These are phyloP conservation scores for Drosophila varians DNA, from an alignment of 1,140 invertebrate genomes.

Conservation along the genomic window DNA sequence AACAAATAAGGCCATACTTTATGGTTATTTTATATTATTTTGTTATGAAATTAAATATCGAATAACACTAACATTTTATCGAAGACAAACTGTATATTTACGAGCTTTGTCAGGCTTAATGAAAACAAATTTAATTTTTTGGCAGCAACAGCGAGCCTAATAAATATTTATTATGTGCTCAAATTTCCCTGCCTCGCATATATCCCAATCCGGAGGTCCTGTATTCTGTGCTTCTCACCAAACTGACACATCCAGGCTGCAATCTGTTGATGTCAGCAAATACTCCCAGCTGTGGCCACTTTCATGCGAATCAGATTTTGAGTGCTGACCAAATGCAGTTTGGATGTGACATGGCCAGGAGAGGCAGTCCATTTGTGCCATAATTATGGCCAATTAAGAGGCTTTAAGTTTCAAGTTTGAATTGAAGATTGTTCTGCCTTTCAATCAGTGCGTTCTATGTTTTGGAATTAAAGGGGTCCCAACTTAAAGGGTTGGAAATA, in stretches of 20 bases:
- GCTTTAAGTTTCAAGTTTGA: too few relatives aligned
- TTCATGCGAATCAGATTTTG: neutral
- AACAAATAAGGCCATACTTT: neutral
- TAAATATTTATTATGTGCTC: conserved; percentile 73
- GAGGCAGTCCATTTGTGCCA: conserved; percentile 15
- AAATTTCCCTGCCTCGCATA: conserved; percentile 9
- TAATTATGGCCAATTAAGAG: conserved; percentile 40
- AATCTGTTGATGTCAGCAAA: conserved; percentile 18
- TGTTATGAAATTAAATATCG: too few relatives aligned
- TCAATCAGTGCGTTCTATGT: neutral
- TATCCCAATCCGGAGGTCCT: conserved; percentile 6
- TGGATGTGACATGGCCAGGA: conserved; percentile 23
- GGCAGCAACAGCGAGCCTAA: conserved; percentile 56
- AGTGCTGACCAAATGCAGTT: conserved; percentile 24
- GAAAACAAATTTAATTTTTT: conserved; percentile 78
- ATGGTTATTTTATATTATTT: too few relatives aligned
- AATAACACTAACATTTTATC: too few relatives aligned
- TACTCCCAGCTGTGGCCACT: conserved; percentile 20
- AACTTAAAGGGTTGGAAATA: too few relatives aligned
- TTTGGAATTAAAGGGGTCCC: neutral
- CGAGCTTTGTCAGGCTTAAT: conserved; percentile 65
- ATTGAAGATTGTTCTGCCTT: conserved; percentile 15
- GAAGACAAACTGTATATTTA: conserved; percentile 31
- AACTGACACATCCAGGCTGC: conserved; percentile 21
- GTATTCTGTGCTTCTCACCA: neutral